Conservation (phyloP, 2,797 vertebrate genomes). For the Thaleichthys pacificus region DNA sequence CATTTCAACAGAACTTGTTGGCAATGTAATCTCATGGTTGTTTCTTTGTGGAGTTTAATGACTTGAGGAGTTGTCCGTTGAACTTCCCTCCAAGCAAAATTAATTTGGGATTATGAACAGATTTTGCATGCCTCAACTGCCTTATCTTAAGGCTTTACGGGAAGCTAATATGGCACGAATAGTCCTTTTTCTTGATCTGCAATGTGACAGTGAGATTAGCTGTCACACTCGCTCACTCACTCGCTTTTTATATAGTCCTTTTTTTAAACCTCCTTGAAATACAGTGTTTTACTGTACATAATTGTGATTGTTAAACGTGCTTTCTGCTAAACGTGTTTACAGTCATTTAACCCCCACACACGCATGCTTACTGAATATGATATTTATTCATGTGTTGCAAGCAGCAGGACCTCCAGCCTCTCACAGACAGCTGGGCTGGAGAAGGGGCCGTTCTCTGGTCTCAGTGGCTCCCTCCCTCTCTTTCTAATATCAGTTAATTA, state of each 20-base stretch:
- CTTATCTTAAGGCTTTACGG: not conserved
- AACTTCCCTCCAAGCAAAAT: constrained; percentile 45
- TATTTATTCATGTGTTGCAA: constrained; percentile 21
- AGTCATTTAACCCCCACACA: not conserved
- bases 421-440: constrained; percentile 40
- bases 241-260: not conserved
- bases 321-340: not conserved
- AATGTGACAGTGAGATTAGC: not conserved
- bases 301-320: not conserved
- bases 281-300: no score
- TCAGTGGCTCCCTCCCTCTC: constrained; percentile 26
- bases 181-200: not conserved
- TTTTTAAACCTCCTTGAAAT: no score
- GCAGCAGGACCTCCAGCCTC: constrained; percentile 41
- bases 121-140: constrained; percentile 47
- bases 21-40: no score
- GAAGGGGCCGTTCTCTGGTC: constrained; percentile 31
- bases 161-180: not conserved
- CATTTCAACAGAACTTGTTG: no score
- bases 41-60: not conserved
- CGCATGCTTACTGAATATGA: not conserved
- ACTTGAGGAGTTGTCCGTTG: constrained; percentile 10
- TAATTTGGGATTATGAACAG: constrained; percentile 45
- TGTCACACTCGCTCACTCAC: not conserved
- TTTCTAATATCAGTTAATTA: constrained; percentile 78